Base-by-base conservation (phyloP, 2,797 vertebrate genomes). In the Brachymystax lenok region DNA sequence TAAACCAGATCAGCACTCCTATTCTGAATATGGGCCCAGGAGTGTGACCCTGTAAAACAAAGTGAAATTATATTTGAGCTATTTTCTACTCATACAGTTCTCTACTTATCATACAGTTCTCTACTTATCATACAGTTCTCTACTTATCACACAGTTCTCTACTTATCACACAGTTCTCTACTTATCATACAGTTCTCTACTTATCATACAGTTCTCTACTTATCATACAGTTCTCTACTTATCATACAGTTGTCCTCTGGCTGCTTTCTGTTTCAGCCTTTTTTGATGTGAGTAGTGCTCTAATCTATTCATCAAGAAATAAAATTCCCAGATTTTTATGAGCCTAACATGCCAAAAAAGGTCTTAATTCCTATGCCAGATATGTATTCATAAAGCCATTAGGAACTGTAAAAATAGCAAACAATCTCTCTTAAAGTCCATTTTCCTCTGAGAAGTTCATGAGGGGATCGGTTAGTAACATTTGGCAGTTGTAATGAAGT, bases 281-380 rank as follows among this genome's bases (percentile, higher is more conserved):
- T 35, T 17, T 12, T n/a, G 19, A 17, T 69, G 51, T 4, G 16
- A 51, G 35, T 12, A 50, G 69, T 46, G 69, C 71, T 82, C 4
- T 30, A 80, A 83, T 74, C 72, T 70, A 28, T 73, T n/a, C 56
- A 80, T 78, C 54, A 70, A 76, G 12, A 73, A 40, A 21, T 0
- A 52, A 16, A 69, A 66, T 63, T 21, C 56, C 46, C 19, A 61
- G 7, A 24, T 69, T 74, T 64, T 28, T 30, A 35, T 40, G 21
- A 73, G 12, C 28, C 67, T 21, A 5, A 24, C 3, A 67, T 46
- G 68, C 19, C 54, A 50, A 74, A 74, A 51, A 33, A 24, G 50
- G 69, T 3, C 73, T 54, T 66, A 2, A 13, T 19, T 79, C 46
- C 76, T 14, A 19, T 69, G 77, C 73, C 69, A 79, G 73, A 28